These are phyloP conservation scores for Graphium colonna DNA, from an alignment of 2,888 invertebrate genomes.

Conservation along the genomic window DNA sequence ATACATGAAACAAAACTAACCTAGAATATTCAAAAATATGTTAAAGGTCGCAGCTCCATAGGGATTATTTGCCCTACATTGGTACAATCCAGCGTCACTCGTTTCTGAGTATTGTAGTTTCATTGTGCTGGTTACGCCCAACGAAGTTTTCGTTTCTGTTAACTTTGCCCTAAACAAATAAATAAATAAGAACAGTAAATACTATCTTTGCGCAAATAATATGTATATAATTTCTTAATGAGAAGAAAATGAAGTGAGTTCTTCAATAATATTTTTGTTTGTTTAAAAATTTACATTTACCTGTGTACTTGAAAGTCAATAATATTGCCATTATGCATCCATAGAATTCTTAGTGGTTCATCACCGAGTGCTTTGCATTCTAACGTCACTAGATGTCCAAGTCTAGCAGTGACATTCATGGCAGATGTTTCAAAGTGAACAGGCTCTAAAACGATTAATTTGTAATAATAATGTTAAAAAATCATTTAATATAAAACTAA, in stretches of 20 bases:
- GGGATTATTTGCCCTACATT: slow-evolving; percentile 69
- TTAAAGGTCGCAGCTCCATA: slow-evolving; percentile 61
- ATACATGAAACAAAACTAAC: too few relatives aligned
- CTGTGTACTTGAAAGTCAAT: slow-evolving; percentile 76
- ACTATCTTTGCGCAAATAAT: too few relatives aligned
- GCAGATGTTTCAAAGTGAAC: slow-evolving; percentile 86
- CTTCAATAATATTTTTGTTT: too few relatives aligned
- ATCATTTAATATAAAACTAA: too few relatives aligned
- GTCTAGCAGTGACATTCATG: slow-evolving; percentile 86
- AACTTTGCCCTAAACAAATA: slow-evolving; percentile 51
- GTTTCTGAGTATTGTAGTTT: slow-evolving; percentile 63
- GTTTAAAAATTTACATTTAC: too few relatives aligned
- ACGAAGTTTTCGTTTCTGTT: slow-evolving; percentile 54
- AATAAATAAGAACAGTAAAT: too few relatives aligned
- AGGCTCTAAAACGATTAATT: slow-evolving; percentile 85
- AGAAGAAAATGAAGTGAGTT: too few relatives aligned
- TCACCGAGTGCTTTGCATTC: slow-evolving; percentile 91
- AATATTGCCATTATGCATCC: slow-evolving; percentile 86
- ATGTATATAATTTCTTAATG: too few relatives aligned
- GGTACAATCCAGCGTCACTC: slow-evolving; percentile 64
- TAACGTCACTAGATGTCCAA: slow-evolving; percentile 85
- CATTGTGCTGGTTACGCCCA: slow-evolving; percentile 56
- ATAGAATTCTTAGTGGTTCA: slow-evolving; percentile 88
- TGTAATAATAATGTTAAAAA: too few relatives aligned
- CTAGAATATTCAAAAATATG: slow-evolving; percentile 62